Percentiles rank a stretch among this genome's conserved stretches.
These are phyloP conservation scores for Meta bourneti DNA, from an alignment of 2,888 invertebrate species.

Conservation along the genomic window DNA sequence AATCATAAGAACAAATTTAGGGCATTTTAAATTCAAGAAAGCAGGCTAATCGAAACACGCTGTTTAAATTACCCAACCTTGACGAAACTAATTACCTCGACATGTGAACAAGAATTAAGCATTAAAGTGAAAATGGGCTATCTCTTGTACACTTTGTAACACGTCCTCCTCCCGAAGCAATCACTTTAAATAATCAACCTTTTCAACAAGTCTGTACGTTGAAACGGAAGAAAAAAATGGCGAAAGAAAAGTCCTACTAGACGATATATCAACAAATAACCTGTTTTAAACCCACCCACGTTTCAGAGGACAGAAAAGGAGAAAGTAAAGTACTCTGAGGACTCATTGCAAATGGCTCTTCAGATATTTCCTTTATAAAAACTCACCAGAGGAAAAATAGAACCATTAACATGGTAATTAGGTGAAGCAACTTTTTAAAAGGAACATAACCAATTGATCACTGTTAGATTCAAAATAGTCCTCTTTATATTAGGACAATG, in stretches of 20 bases:
- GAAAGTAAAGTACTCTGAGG: background rate
- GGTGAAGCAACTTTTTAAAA: slow-evolving; percentile 7
- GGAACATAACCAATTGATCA: slow-evolving; percentile 57
- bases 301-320: background rate
- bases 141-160: slow-evolving; percentile 49
- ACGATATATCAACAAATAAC: slow-evolving; percentile 59
- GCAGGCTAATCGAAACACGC: slow-evolving; percentile 32
- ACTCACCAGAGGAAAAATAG: background rate
- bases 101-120: slow-evolving; percentile 48
- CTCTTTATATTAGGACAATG: background rate
- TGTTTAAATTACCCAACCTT: slow-evolving; percentile 54
- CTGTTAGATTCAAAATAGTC: background rate
- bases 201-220: slow-evolving; percentile 49
- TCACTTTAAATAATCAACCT: slow-evolving; percentile 63
- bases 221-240: background rate
- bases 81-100: slow-evolving; percentile 57
- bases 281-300: slow-evolving; percentile 60
- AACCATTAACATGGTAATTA: slow-evolving; percentile 64
- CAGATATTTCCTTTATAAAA: slow-evolving; percentile 33
- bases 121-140: slow-evolving; percentile 62
- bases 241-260: background rate
- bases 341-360: slow-evolving; percentile 26
- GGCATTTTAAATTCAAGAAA: slow-evolving; percentile 28
- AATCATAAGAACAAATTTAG: background rate
- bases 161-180: slow-evolving; percentile 45